Conservation (phyloP, 2,797 vertebrate genomes). For the Oryzias dopingdopingensis region DNA sequence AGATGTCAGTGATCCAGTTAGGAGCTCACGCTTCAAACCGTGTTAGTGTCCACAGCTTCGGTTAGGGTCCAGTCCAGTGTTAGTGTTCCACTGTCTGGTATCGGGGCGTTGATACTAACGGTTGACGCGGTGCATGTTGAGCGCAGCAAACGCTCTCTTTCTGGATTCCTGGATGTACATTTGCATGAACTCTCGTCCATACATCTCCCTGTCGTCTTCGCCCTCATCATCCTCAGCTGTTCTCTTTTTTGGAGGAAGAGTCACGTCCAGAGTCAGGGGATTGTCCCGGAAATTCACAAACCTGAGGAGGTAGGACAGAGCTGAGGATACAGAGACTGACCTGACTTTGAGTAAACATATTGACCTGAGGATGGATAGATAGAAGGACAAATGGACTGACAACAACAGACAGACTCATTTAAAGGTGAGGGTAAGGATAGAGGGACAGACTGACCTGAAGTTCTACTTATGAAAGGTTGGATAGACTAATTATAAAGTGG, state of each 20-base stretch:
- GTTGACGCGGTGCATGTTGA: constrained; percentile 58
- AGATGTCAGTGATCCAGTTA: background rate
- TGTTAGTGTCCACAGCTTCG: constrained; percentile 2
- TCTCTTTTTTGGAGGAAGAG: constrained; percentile 74
- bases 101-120: constrained; percentile 15
- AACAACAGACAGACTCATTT: too few relatives aligned
- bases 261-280: constrained; percentile 83
- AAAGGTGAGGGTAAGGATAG: too few relatives aligned
- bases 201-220: constrained; percentile 86
- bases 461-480: background rate
- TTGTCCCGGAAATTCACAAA: constrained; percentile 98
- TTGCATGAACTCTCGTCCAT: constrained; percentile 91
- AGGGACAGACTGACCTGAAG: background rate
- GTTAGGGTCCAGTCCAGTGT: too few relatives aligned
- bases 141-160: constrained; percentile 66
- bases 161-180: constrained; percentile 85
- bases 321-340: background rate
- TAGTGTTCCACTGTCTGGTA: too few relatives aligned
- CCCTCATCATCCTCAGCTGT: constrained; percentile 72
- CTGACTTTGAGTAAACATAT: too few relatives aligned
- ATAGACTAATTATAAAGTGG: constrained; percentile 29
- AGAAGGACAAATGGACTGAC: too few relatives aligned
- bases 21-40: background rate
- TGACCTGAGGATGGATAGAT: too few relatives aligned
- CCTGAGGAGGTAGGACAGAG: constrained; percentile 63